Percentiles rank a stretch among this genome's conserved stretches.
phyloP scores from a whole-genome alignment of 2,888 invertebrate species.

The Drosophila formosana region DNA sequence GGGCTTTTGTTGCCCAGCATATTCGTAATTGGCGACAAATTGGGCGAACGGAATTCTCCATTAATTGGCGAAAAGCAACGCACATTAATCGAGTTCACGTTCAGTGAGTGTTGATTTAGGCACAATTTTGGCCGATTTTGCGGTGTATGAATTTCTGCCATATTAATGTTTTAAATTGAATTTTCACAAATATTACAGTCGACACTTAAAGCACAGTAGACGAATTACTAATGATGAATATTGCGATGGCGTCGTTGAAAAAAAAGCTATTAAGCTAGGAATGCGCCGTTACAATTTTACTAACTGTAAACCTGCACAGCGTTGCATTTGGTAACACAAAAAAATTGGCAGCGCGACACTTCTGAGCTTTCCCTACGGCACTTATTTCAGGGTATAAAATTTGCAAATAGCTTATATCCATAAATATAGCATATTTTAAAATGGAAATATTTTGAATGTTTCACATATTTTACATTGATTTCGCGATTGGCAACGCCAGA shows the following conservation, averaged over 20 bases:
- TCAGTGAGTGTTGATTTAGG: conserved; percentile 39
- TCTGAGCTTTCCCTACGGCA: not conserved
- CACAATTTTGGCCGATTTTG: conserved; percentile 30
- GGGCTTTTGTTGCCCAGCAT: conserved; percentile 43
- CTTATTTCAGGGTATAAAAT: no score
- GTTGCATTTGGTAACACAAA: conserved; percentile 33
- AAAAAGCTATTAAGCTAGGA: conserved; percentile 31
- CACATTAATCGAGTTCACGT: conserved; percentile 62
- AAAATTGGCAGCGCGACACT: not conserved
- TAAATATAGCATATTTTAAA: not conserved
- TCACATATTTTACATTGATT: no score
- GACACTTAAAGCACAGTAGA: conserved; percentile 20
- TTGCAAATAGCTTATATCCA: no score
- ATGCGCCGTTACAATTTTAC: conserved; percentile 47
- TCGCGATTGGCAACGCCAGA: not conserved
- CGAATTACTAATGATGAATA: conserved; percentile 47
- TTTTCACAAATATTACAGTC: conserved; percentile 9
- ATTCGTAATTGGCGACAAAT: conserved; percentile 75
- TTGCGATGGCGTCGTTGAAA: not conserved
- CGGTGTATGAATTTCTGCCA: conserved; percentile 68
- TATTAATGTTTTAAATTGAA: conserved; percentile 24
- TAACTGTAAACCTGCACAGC: conserved; percentile 22
- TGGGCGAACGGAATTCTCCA: conserved; percentile 70
- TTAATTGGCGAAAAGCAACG: conserved; percentile 72
- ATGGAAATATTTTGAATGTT: no score